Evolutionary conservation across 2,113 vertebrate genomes (phyloP), one percentile per base, ranked within the genome.

Genomic region (Vidua macroura): DNA sequence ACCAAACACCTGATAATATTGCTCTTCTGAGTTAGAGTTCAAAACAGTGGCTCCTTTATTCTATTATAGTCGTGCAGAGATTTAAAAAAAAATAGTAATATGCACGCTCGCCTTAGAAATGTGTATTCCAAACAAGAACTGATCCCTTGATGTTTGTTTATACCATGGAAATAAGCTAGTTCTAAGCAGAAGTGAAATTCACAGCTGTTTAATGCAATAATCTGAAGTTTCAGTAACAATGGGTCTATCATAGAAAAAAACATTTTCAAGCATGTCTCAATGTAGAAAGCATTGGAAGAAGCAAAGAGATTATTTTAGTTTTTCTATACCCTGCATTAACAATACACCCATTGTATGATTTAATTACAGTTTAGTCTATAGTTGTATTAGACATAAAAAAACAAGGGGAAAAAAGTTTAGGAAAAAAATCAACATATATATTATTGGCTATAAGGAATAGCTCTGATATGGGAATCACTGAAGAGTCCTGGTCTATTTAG

Each of bases 401-500:
- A 75, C n/a, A 1, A 3, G 1, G 1, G 5, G 1, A 0, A 10
- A 39, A n/a, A 30, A 1, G 1, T 27, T 33, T 5, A 21, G 9
- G 10, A 20, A 64, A 55, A 81, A 55, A n/a, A 41, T 22, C 22
- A 53, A 56, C 8, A 6, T 15, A 24, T 15, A 24, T 31, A 5
- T 33, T 6, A 58, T 11, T 31, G 10, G 4, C 51, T 37, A 51
- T 22, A 63, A 78, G 11, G 52, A 82, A 49, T 51, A 83, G 2
- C 10, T 85, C 62, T 62, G 56, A 23, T 33, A 56, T 7, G 6
- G 6, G 13, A 80, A 60, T 64, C 21, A 60, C 19, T 80, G 19
- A 77, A 49, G 6, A 76, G 44, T 39, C 41, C 37, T 75, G 28
- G 7, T 73, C 8, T 69, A 11, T 39, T 48, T 56, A 69, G 10